Evolutionary conservation across 2,888 invertebrate species (phyloP), one percentile per base, ranked within the genome.

Genomic region (Acrocyrtus sp.): DNA sequence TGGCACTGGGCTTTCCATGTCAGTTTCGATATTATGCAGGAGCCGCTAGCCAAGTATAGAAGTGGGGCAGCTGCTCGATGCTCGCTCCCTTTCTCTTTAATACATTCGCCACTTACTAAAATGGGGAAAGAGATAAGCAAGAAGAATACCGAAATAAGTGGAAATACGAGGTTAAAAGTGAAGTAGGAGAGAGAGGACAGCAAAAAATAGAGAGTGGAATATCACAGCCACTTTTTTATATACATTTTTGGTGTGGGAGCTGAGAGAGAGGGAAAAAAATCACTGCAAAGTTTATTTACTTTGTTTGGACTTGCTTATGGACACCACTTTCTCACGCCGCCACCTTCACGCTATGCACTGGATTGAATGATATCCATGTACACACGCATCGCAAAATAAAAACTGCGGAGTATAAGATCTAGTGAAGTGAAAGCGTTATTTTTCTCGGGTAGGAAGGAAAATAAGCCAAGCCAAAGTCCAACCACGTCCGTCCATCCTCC

Each of bases 401-500:
- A n/a, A n/a, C n/a, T n/a, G n/a, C n/a, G 51, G 12, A 34, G 41
- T 43, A 39, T 29, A 26, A 39, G 39, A 39, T 10, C 8, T 39
- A 39, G 27, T 45, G 39, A 56, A 53, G 67, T 50, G 62, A 62
- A 62, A 62, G 62, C 17, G 27, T 39, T 41, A 39, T 53, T 29
- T n/a, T n/a, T n/a, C n/a, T n/a, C 45, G 15, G 48, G 41, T 17
- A 56, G 43, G 43, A 34, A 66, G 48, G 51, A 60, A 61, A 70
- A 54, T 19, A 3, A 56, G 61, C 62, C 70, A 61, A 70, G 62
- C 56, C 56, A 48, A 66, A 68, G 56, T 70, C 70, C 70, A 70
- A 70, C 70, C 70, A 70, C 62, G 70, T 70, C 57, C 70, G 70
- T 70, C 62, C 70, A 70, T 62, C 56, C 57, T 56, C 62, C 62